Evolutionary conservation across 2,888 invertebrate species (phyloP).

Genomic region (Alsophila aescularia): DNA sequence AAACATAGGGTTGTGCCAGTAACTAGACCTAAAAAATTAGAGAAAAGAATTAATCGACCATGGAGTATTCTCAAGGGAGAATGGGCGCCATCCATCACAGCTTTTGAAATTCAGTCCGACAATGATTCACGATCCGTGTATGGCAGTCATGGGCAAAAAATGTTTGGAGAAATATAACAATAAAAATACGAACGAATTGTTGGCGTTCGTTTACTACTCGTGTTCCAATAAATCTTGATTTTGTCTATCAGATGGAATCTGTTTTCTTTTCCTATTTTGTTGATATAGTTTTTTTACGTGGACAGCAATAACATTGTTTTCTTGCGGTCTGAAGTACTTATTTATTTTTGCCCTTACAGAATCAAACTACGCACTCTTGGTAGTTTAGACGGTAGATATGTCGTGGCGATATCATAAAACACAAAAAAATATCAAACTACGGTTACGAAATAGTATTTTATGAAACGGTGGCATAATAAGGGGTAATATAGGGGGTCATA

Average conservation of each 20-base stretch:
- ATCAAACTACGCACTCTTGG: too few relatives aligned
- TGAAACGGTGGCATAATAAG: too few relatives aligned
- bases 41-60: constrained; percentile 27
- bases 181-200: neutral
- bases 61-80: constrained; percentile 25
- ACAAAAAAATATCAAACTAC: too few relatives aligned
- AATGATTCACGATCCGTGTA: constrained; percentile 20
- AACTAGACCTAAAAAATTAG: constrained; percentile 5
- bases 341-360: too few relatives aligned
- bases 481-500: too few relatives aligned
- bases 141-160: constrained; percentile 14
- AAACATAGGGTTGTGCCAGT: neutral
- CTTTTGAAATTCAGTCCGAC: constrained; percentile 30
- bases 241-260: neutral
- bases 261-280: neutral
- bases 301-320: too few relatives aligned
- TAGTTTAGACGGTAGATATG: too few relatives aligned
- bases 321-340: too few relatives aligned
- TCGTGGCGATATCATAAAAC: too few relatives aligned
- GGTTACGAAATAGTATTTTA: too few relatives aligned
- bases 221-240: neutral
- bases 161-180: constrained; percentile 11
- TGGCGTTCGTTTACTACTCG: neutral
- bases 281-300: too few relatives aligned
- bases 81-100: constrained; percentile 30